Evolutionary conservation across 2,113 vertebrate genomes (phyloP).

Genomic region (Proterorhinus semilunaris): DNA sequence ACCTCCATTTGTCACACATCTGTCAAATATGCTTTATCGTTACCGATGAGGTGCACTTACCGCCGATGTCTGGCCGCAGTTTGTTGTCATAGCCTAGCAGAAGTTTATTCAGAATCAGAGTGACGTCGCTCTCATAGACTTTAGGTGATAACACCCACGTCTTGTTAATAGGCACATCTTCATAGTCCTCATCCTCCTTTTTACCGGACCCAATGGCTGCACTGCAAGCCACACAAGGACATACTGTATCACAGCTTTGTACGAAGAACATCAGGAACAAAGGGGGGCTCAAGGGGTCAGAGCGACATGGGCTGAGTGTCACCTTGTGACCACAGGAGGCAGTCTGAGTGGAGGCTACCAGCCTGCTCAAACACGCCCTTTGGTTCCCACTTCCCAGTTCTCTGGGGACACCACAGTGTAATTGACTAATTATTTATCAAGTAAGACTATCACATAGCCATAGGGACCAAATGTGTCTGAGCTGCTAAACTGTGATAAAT

Average conservation of each 20-base stretch:
- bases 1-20: conserved; percentile 5
- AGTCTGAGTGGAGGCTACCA: not conserved
- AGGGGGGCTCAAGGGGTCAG: not conserved
- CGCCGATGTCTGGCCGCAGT: conserved; percentile 93
- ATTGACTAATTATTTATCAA: not conserved
- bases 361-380: not conserved
- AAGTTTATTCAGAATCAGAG: conserved; percentile 90
- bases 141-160: conserved; percentile 96
- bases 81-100: conserved; percentile 95
- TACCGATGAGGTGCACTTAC: conserved; percentile 65
- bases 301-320: not conserved
- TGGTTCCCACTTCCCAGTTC: not conserved
- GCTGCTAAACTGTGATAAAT: too few species aligned
- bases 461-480: too few species aligned
- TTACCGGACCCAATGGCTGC: conserved; percentile 80
- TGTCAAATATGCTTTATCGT: not conserved
- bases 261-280: not conserved
- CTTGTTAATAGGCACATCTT: conserved; percentile 91
- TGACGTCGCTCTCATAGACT: conserved; percentile 94
- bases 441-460: too few species aligned
- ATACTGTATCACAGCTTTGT: not conserved
- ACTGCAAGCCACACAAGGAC: conserved; percentile 41
- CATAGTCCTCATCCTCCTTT: conserved; percentile 92
- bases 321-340: not conserved
- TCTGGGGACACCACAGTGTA: not conserved